Base-by-base conservation (phyloP, 2,888 invertebrate genomes). In the Oscheius sp. region DNA sequence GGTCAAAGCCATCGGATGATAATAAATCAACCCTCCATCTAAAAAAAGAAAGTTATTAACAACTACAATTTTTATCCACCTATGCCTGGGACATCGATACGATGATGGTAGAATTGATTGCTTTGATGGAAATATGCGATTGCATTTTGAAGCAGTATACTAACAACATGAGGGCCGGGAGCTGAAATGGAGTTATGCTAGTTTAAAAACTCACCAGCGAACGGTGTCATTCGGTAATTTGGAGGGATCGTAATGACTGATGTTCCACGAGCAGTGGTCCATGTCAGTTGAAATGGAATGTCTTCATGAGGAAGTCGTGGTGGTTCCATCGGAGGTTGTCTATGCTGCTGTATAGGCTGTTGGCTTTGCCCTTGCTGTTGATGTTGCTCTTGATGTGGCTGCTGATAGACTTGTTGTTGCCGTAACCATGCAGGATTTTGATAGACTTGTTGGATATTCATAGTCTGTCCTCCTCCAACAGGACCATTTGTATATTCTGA, bases 11-110 rank as follows among this genome's bases (percentile, higher is more conserved):
- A 12, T 28, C n/a, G 50, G 50, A 3, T 50, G 50, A n/a, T 26
- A 50, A n/a, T 50, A 50, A n/a, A 50, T 26, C 28, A 50, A n/a
- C 2, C 50, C 50, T 12, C 50, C 50, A 14, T 50, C 50, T 50
- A 28, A 26, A 50, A 24, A 6, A 2, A 3, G 2, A 14, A 9
- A 50, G 2, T n/a, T 50, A 14, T 28, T 5, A 26, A 50, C 1
- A 2, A 50, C 26, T 26, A 41, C 5, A 41, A 4, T 20, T 41
- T 12, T n/a, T 20, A 20, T 4, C 12, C 20, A 50, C 50, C 50
- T 14, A 50, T 2, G 20, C 28, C 28, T 1, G 50, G 50, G 12
- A 50, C 28, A 2, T 50, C 50, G 26, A 50, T 28, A 14, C 12
- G 6, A 9, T 50, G 50, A 26, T 9, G 30, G 26, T 14, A 9